Conservation (phyloP, 1,140 invertebrate genomes). For the Ips nitidus region DNA sequence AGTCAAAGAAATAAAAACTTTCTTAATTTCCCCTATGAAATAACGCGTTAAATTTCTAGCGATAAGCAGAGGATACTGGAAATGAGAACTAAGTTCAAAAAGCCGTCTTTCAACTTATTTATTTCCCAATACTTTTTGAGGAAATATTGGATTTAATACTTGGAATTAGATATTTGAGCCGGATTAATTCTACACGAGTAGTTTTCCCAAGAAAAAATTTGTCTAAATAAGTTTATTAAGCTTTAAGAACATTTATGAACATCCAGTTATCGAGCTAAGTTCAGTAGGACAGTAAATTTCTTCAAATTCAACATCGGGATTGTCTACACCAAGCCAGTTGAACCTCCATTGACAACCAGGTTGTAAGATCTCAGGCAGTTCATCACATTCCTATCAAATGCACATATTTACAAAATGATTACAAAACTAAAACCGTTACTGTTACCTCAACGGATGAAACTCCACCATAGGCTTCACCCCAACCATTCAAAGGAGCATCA, state of each 20-base stretch:
- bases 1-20: no score
- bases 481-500: constrained; percentile 17
- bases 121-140: no score
- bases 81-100: no score
- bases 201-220: no score
- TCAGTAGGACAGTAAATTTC: constrained; percentile 23
- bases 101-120: no score
- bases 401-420: not conserved
- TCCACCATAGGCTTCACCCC: constrained; percentile 14
- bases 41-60: no score
- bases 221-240: no score
- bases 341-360: constrained; percentile 26
- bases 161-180: no score
- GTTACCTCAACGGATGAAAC: not conserved
- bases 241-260: not conserved
- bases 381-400: constrained; percentile 12
- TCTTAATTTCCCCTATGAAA: no score
- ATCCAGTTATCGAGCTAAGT: not conserved
- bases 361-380: constrained; percentile 9
- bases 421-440: not conserved
- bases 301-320: constrained; percentile 12
- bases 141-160: no score
- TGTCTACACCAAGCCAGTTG: constrained; percentile 10
- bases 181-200: no score
- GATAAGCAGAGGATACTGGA: no score